A percentile compares a stretch with the other conserved stretches of the same genome.
Evolutionary conservation across 1,140 invertebrate species (phyloP).

Genomic region (Solen grandis): DNA sequence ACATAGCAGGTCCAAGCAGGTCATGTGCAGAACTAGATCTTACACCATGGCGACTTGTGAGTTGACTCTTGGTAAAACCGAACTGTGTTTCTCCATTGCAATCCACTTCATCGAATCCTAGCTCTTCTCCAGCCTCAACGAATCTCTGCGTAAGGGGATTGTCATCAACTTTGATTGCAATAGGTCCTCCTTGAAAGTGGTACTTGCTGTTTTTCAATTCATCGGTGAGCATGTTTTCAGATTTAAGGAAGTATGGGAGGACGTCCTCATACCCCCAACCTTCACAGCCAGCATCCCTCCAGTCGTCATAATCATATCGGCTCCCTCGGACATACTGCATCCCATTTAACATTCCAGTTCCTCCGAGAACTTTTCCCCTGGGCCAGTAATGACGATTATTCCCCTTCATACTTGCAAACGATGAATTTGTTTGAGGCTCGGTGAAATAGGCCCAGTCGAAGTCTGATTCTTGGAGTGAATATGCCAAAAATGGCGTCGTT

Average conservation of each 20-base stretch:
- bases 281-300: constrained; percentile 93
- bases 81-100: constrained; percentile 61
- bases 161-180: background rate
- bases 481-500: too few species aligned
- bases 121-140: constrained; percentile 19
- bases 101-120: constrained; percentile 66
- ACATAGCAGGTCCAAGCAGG: too few species aligned
- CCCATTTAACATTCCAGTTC: constrained; percentile 95
- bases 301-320: constrained; percentile 94
- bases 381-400: constrained; percentile 59
- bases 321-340: too few species aligned
- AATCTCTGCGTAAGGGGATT: background rate
- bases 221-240: constrained; percentile 72
- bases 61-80: too few species aligned
- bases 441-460: constrained; percentile 29
- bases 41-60: too few species aligned
- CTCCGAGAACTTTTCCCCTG: too few species aligned
- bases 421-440: background rate
- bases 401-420: background rate
- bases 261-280: constrained; percentile 94
- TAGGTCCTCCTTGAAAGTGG: constrained; percentile 5
- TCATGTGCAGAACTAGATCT: too few species aligned
- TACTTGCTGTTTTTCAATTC: constrained; percentile 14
- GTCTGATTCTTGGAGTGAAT: constrained; percentile 28
- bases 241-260: constrained; percentile 94